A percentile compares a stretch with the other conserved stretches of the same genome.
phyloP scores from a whole-genome alignment of 2,888 invertebrate genomes.

The Meliscaeva auricollis region DNA sequence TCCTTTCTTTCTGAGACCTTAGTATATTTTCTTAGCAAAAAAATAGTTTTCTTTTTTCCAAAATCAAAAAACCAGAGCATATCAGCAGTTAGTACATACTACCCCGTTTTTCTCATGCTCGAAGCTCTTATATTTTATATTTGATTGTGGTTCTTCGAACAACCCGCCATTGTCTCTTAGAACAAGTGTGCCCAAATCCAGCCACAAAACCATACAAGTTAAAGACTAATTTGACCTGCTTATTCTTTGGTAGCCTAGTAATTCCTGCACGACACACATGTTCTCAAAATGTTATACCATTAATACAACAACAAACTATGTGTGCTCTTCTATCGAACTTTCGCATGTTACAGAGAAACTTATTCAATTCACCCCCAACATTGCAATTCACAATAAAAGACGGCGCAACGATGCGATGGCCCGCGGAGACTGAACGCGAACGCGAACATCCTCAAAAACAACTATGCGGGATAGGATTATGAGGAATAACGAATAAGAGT shows the following conservation, averaged over 20 bases:
- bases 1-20: not conserved
- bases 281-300: constrained; percentile 58
- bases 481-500: not conserved
- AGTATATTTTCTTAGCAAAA: constrained; percentile 34
- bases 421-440: too few species aligned
- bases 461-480: constrained; percentile 74
- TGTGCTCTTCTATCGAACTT: constrained; percentile 12
- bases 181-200: constrained; percentile 20
- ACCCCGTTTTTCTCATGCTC: too few species aligned
- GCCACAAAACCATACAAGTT: not conserved
- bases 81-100: too few species aligned
- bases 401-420: not conserved
- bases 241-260: constrained; percentile 59
- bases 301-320: constrained; percentile 38
- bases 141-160: not conserved
- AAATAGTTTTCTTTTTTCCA: constrained; percentile 8
- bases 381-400: not conserved
- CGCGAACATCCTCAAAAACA: constrained; percentile 32
- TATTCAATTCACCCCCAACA: not conserved
- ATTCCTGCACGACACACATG: constrained; percentile 71
- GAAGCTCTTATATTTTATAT: not conserved
- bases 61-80: not conserved
- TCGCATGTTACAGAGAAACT: not conserved
- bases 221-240: constrained; percentile 1
- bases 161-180: constrained; percentile 1